Evolutionary conservation across 2,888 invertebrate genomes (phyloP).

Genomic region (Theretra japonica): DNA sequence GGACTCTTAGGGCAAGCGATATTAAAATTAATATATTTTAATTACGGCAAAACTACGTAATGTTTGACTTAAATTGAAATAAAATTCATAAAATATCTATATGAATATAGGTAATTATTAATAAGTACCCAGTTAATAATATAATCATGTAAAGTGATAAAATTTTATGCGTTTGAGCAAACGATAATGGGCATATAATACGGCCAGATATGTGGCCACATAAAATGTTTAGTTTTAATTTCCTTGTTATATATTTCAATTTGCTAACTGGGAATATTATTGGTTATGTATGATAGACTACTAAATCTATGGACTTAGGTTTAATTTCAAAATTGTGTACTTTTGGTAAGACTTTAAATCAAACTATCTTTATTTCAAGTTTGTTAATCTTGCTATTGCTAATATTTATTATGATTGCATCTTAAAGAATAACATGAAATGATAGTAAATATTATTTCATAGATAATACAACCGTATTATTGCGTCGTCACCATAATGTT

Average conservation of each 20-base stretch:
- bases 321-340: too few relatives aligned
- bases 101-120: conserved; percentile 38
- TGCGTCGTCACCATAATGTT: too few relatives aligned
- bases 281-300: not conserved
- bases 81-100: conserved; percentile 32
- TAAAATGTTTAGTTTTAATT: conserved; percentile 3
- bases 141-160: conserved; percentile 32
- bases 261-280: not conserved
- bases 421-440: too few relatives aligned
- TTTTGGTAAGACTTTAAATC: too few relatives aligned
- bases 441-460: too few relatives aligned
- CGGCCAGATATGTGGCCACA: not conserved
- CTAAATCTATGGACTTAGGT: too few relatives aligned
- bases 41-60: not conserved
- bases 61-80: conserved; percentile 4
- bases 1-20: not conserved
- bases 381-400: too few relatives aligned
- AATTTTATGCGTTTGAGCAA: conserved; percentile 40
- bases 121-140: conserved; percentile 36
- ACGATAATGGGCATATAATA: conserved; percentile 34
- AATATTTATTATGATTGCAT: too few relatives aligned
- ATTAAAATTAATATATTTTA: conserved; percentile 11
- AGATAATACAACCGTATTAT: too few relatives aligned
- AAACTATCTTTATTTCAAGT: too few relatives aligned
- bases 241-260: conserved; percentile 1